Conservation (phyloP, 2,797 vertebrate species). For the Coregonus sp. region DNA sequence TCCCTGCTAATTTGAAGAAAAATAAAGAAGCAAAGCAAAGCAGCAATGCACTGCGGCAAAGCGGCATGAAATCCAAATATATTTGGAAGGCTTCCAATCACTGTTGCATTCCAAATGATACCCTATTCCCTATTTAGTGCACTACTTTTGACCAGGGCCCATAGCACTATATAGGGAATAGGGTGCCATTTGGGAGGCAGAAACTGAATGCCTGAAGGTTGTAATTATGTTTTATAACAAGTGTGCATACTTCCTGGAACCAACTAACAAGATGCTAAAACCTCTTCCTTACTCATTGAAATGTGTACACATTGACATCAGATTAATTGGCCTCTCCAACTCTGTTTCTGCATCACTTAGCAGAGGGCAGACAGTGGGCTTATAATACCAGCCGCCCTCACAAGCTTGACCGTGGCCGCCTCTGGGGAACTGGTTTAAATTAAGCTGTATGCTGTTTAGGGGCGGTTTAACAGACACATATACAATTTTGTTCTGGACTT, state of each 20-base stretch:
- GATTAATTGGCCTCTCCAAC: slow-evolving; percentile 46
- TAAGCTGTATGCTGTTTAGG: background rate
- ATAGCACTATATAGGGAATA: background rate
- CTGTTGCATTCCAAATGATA: background rate
- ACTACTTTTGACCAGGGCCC: background rate
- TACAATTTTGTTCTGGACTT: background rate
- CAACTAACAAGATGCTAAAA: slow-evolving; percentile 50
- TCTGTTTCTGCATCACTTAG: slow-evolving; percentile 26
- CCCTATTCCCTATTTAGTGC: background rate
- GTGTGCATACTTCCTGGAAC: slow-evolving; percentile 33
- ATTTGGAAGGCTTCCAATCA: slow-evolving; percentile 44
- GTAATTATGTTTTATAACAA: slow-evolving; percentile 51
- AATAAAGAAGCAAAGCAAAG: slow-evolving; percentile 8
- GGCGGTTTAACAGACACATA: background rate
- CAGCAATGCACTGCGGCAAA: slow-evolving; percentile 10
- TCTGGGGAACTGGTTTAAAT: slow-evolving; percentile 5
- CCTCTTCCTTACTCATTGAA: slow-evolving; percentile 40
- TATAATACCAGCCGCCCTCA: background rate
- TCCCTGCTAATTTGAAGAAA: slow-evolving; percentile 24
- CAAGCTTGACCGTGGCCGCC: slow-evolving; percentile 4
- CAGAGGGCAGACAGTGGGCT: slow-evolving; percentile 10
- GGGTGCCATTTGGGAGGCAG: too few species aligned
- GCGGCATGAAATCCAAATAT: slow-evolving; percentile 37
- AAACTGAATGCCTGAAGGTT: slow-evolving; percentile 25
- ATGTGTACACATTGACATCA: slow-evolving; percentile 41